phyloP scores from a whole-genome alignment of 2,888 invertebrate genomes.

The Rhabditophanes sp. region DNA sequence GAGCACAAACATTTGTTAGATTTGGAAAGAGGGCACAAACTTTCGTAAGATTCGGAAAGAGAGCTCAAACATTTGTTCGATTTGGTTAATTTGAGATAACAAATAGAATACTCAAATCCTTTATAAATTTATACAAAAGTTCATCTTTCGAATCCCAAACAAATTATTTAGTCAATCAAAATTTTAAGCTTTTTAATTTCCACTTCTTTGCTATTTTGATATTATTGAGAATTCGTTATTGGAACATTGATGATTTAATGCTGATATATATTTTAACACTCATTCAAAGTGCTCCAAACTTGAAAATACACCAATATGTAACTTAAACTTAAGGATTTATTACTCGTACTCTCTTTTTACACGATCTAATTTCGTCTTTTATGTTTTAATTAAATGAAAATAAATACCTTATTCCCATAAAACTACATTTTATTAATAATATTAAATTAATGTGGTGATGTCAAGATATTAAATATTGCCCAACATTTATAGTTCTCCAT shows the following conservation, averaged over 20 bases:
- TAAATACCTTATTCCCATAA: constrained; percentile 1
- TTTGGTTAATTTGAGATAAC: no score
- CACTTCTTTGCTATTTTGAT: background rate
- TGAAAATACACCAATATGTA: background rate
- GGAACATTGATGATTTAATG: background rate
- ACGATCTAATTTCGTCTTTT: background rate
- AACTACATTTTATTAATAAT: no score
- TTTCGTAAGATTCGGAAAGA: no score
- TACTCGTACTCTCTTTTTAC: background rate
- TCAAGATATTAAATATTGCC: no score
- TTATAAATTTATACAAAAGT: constrained; percentile 3
- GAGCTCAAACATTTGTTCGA: no score
- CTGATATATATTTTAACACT: background rate
- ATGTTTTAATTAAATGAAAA: background rate
- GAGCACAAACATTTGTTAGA: no score
- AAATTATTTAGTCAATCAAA: constrained; percentile 4
- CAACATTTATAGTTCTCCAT: no score
- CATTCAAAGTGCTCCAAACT: constrained; percentile 1
- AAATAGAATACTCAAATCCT: no score
- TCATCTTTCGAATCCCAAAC: constrained; percentile 1
- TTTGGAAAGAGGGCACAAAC: no score
- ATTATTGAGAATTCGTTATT: background rate
- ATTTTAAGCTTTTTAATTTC: background rate
- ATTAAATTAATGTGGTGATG: no score
- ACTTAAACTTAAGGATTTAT: background rate